Conservation (phyloP, 2,797 vertebrate genomes). For the Rallus crepitans region DNA sequence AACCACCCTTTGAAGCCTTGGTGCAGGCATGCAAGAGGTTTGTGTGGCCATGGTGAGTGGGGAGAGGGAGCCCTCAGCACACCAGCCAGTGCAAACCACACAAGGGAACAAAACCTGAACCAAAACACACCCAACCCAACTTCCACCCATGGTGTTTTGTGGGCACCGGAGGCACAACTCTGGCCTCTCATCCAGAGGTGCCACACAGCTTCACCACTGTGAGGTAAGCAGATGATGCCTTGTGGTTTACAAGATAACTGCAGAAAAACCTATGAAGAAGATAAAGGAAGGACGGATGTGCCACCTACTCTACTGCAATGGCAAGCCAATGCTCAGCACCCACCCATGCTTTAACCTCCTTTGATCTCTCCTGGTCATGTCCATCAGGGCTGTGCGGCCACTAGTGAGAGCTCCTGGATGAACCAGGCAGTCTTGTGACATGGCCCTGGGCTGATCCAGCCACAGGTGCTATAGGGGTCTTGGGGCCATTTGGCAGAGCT, state of each 20-base stretch:
- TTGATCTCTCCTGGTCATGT: neutral
- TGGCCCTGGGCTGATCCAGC: neutral
- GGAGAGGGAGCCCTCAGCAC: neutral
- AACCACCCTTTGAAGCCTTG: neutral
- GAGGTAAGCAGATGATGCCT: rapidly evolving
- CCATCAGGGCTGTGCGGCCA: too few relatives aligned
- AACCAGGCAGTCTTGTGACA: rapidly evolving
- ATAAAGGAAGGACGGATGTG: neutral
- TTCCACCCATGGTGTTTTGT: neutral
- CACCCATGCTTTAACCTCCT: neutral
- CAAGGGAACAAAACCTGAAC: neutral
- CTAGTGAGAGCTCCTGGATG: neutral
- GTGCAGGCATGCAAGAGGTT: rapidly evolving
- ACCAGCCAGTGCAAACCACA: rapidly evolving
- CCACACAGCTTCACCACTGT: too few relatives aligned
- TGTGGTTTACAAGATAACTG: neutral
- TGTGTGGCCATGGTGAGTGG: rapidly evolving
- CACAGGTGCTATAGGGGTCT: neutral
- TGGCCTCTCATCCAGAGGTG: neutral
- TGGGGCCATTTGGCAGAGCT: neutral
- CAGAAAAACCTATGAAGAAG: neutral
- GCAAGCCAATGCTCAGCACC: neutral
- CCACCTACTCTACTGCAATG: too few relatives aligned
- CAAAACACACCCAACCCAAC: rapidly evolving
- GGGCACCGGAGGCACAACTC: rapidly evolving